Conservation (phyloP, 92 coral and sea anemone genomes). For the Bergia puertoricense region DNA sequence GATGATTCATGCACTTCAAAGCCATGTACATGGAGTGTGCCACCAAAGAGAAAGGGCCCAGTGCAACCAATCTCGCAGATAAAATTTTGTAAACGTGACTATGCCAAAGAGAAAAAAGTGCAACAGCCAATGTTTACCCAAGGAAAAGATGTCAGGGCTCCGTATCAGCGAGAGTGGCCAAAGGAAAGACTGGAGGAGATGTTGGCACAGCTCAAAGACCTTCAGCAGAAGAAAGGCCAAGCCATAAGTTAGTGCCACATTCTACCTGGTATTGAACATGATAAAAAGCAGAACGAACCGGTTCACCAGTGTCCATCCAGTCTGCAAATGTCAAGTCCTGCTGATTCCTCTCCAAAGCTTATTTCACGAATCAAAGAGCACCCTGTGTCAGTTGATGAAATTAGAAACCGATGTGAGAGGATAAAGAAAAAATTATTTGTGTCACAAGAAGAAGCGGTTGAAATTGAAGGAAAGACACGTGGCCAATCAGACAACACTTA, state of each 20-base stretch:
- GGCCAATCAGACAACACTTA: too few relatives aligned
- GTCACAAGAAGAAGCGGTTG: too few relatives aligned
- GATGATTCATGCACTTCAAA: conserved; percentile 45
- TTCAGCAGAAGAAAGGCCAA: too few relatives aligned
- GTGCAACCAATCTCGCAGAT: conserved; percentile 22
- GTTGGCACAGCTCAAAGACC: too few relatives aligned
- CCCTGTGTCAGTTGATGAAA: conserved; percentile 19
- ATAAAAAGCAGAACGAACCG: background rate
- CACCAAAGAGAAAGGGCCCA: conserved; percentile 38
- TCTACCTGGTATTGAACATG: too few relatives aligned
- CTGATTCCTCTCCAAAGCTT: conserved; percentile 1
- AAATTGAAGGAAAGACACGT: too few relatives aligned
- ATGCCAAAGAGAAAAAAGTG: conserved; percentile 32
- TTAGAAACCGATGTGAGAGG: conserved; percentile 14
- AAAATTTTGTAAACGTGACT: conserved; percentile 36
- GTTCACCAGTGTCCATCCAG: conserved; percentile 4
- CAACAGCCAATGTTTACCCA: background rate
- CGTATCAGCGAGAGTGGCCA: conserved; percentile 13
- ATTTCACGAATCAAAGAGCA: conserved; percentile 43
- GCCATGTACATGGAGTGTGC: conserved; percentile 49
- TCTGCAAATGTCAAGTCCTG: conserved; percentile 13
- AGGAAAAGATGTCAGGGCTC: conserved; percentile 32
- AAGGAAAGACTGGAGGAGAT: background rate
- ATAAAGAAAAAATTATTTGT: conserved; percentile 26
- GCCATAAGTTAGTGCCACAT: too few relatives aligned